These are phyloP conservation scores for Platichthys flesus DNA, from an alignment of 2,113 vertebrate species.

Conservation along the genomic window DNA sequence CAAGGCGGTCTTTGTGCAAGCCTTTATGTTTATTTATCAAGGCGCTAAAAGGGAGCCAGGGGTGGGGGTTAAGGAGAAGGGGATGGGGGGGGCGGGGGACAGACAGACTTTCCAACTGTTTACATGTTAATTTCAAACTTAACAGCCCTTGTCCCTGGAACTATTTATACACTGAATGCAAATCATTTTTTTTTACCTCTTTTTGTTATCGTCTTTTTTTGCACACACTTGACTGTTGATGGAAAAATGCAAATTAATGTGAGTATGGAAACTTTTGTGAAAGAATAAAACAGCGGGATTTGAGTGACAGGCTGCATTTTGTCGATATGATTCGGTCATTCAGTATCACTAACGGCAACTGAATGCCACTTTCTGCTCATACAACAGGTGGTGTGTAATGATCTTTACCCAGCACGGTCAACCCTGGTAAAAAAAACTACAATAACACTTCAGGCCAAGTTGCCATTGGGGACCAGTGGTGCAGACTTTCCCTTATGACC, in stretches of 20 bases:
- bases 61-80: conserved; percentile 63
- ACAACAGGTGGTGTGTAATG: conserved; percentile 49
- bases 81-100: conserved; percentile 62
- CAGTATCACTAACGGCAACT: neutral
- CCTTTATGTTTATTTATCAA: conserved; percentile 99
- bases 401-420: neutral
- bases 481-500: neutral
- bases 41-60: conserved; percentile 83
- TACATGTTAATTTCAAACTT: conserved; percentile 88
- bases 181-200: conserved; percentile 74
- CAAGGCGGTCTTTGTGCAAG: conserved; percentile 94
- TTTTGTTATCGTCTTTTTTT: conserved; percentile 55
- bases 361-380: neutral
- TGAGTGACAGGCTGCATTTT: conserved; percentile 43
- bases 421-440: neutral
- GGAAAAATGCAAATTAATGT: conserved; percentile 78
- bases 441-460: neutral
- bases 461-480: neutral
- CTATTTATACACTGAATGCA: conserved; percentile 83
- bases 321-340: conserved; percentile 19
- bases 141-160: conserved; percentile 83
- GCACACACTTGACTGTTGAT: conserved; percentile 83
- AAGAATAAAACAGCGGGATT: conserved; percentile 32
- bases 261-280: conserved; percentile 58
- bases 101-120: conserved; percentile 83